Evolutionary conservation across 2,113 vertebrate species (phyloP).

Genomic region (Odontesthes bonariensis): DNA sequence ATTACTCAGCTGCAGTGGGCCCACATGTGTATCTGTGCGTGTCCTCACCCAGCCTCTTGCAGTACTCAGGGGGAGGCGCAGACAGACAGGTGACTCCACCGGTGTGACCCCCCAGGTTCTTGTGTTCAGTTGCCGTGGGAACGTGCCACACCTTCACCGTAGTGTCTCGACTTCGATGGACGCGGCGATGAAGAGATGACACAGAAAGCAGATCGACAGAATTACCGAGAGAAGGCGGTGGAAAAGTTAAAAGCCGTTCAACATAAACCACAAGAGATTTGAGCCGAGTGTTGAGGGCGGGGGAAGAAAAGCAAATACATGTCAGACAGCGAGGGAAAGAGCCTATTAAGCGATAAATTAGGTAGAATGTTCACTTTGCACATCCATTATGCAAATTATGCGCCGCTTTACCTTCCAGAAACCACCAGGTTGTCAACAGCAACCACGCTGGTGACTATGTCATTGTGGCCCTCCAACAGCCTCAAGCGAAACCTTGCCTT

Average conservation of each 20-base stretch:
- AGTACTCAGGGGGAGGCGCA: slow-evolving; percentile 80
- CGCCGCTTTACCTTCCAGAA: slow-evolving; percentile 83
- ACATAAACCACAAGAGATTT: slow-evolving; percentile 34
- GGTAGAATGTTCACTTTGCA: slow-evolving; percentile 66
- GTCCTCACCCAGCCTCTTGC: slow-evolving; percentile 80
- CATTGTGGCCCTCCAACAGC: slow-evolving; percentile 83
- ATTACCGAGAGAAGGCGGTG: neutral
- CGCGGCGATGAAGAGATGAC: neutral
- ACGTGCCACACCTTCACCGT: slow-evolving; percentile 87
- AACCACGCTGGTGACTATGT: slow-evolving; percentile 84
- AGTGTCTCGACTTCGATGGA: slow-evolving; percentile 80
- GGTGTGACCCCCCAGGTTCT: slow-evolving; percentile 86
- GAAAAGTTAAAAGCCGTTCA: slow-evolving; percentile 50
- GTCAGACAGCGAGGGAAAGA: slow-evolving; percentile 37
- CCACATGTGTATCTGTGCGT: slow-evolving; percentile 19
- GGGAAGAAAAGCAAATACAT: slow-evolving; percentile 58
- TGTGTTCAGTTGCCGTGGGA: slow-evolving; percentile 85
- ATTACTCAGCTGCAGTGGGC: slow-evolving; percentile 44
- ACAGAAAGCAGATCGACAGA: neutral
- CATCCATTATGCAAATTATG: slow-evolving; percentile 61
- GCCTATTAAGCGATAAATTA: slow-evolving; percentile 63
- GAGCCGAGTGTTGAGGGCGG: slow-evolving; percentile 4
- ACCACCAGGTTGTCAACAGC: slow-evolving; percentile 84
- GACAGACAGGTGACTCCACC: slow-evolving; percentile 84
- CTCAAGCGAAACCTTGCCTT: slow-evolving; percentile 82